phyloP scores from a whole-genome alignment of 2,888 invertebrate species.

The Liopterus haemorrhoidalis region DNA sequence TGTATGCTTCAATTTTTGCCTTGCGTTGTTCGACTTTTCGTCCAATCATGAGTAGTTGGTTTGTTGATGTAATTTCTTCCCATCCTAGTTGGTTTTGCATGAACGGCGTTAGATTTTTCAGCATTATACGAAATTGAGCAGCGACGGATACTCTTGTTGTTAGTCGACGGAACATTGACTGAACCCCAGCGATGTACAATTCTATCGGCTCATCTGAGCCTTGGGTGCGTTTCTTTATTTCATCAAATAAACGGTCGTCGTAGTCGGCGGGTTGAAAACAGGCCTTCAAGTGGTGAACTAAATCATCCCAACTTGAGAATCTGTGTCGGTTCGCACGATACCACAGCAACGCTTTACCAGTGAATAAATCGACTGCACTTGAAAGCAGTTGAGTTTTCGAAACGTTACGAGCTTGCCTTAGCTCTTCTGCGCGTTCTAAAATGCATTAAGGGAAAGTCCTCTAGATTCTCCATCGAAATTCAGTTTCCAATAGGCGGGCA shows the following conservation, averaged over 20 bases:
- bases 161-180: background rate
- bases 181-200: background rate
- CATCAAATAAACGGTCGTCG: slow-evolving; percentile 6
- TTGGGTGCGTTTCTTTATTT: slow-evolving; percentile 8
- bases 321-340: background rate
- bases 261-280: slow-evolving; percentile 4
- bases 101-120: background rate
- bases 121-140: background rate
- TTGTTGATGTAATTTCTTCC: background rate
- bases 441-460: background rate
- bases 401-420: background rate
- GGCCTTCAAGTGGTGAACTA: background rate
- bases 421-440: background rate
- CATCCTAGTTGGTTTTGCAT: background rate
- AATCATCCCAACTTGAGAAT: slow-evolving; percentile 2
- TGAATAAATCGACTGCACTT: slow-evolving; percentile 7
- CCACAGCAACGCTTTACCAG: slow-evolving; percentile 2
- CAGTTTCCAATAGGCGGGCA: background rate
- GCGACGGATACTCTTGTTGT: background rate
- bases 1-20: background rate
- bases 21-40: background rate
- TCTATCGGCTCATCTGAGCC: slow-evolving; percentile 5
- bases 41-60: background rate
- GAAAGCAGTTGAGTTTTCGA: too few relatives aligned
- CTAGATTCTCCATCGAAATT: background rate